A percentile compares a stretch with the other conserved stretches of the same genome.
Evolutionary conservation across 1,140 invertebrate genomes (phyloP).

Genomic region (Pseudomyrmex dendroicus): DNA sequence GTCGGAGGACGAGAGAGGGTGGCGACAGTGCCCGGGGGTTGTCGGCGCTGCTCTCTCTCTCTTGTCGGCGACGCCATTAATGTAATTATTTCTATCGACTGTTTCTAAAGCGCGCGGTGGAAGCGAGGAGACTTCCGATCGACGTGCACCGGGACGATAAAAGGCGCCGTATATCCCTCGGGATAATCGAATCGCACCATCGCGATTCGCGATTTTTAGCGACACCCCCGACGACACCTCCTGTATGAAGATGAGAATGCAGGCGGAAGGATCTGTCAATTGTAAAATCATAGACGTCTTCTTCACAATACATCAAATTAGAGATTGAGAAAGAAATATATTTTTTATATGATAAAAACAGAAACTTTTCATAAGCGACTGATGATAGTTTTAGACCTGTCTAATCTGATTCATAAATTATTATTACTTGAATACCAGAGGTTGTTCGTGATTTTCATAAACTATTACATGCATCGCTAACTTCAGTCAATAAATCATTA

Average conservation of each 20-base stretch:
- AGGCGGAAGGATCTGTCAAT: neutral
- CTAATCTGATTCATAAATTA: too few species aligned
- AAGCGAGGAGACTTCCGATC: slow-evolving; percentile 6
- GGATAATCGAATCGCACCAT: slow-evolving; percentile 64
- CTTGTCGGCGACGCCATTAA: slow-evolving; percentile 70
- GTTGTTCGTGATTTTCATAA: too few species aligned
- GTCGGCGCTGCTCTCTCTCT: slow-evolving; percentile 55
- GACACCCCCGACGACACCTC: neutral
- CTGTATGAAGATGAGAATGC: neutral
- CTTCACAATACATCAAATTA: slow-evolving; percentile 24
- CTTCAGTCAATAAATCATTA: slow-evolving; percentile 4
- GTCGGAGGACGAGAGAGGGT: neutral
- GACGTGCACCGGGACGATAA: slow-evolving; percentile 3
- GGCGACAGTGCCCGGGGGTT: slow-evolving; percentile 62
- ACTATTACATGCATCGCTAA: neutral
- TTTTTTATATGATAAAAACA: neutral
- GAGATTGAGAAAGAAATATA: slow-evolving; percentile 15
- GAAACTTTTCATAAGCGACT: too few species aligned
- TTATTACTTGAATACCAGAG: too few species aligned
- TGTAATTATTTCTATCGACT: slow-evolving; percentile 75
- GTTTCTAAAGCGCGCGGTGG: slow-evolving; percentile 47
- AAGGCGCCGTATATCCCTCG: slow-evolving; percentile 8
- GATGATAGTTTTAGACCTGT: too few species aligned
- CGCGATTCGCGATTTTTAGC: slow-evolving; percentile 46
- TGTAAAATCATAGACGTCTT: neutral